These are phyloP conservation scores for Philotrypesis tridentata DNA, from an alignment of 1,140 invertebrate species.

Conservation along the genomic window DNA sequence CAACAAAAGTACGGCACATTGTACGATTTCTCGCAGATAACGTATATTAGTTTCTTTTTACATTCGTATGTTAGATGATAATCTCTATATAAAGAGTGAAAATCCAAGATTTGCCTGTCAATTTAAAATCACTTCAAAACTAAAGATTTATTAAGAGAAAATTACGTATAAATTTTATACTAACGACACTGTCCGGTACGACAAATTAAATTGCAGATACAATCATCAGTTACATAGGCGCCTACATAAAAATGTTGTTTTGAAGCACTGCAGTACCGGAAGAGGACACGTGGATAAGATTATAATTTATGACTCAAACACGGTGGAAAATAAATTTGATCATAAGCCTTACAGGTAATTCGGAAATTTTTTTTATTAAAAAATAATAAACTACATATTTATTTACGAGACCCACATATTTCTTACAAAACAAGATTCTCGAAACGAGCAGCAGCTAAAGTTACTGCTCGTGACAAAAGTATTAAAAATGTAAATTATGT, in stretches of 20 bases:
- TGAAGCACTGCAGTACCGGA: neutral
- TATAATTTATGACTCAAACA: conserved; percentile 19
- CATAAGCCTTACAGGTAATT: conserved; percentile 8
- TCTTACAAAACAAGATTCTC: too few species aligned
- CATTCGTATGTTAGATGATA: neutral
- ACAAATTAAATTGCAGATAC: neutral
- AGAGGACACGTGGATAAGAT: neutral
- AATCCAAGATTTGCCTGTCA: neutral
- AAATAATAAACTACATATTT: too few species aligned
- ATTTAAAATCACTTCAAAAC: neutral
- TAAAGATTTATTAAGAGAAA: neutral
- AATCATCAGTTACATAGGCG: too few species aligned
- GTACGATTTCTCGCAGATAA: conserved; percentile 18
- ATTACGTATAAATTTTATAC: too few species aligned
- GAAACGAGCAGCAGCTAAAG: too few species aligned
- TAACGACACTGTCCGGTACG: too few species aligned
- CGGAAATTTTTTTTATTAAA: too few species aligned
- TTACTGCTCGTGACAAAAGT: too few species aligned
- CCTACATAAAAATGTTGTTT: too few species aligned
- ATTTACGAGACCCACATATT: too few species aligned
- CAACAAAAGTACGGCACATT: conserved; percentile 2
- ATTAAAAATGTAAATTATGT: too few species aligned
- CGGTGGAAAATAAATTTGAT: neutral
- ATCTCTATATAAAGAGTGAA: neutral
- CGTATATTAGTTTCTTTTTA: conserved; percentile 12